Percentiles rank a stretch among this genome's conserved stretches.
phyloP scores from a whole-genome alignment of 2,113 vertebrate species.

The Dryoscopus gambensis region DNA sequence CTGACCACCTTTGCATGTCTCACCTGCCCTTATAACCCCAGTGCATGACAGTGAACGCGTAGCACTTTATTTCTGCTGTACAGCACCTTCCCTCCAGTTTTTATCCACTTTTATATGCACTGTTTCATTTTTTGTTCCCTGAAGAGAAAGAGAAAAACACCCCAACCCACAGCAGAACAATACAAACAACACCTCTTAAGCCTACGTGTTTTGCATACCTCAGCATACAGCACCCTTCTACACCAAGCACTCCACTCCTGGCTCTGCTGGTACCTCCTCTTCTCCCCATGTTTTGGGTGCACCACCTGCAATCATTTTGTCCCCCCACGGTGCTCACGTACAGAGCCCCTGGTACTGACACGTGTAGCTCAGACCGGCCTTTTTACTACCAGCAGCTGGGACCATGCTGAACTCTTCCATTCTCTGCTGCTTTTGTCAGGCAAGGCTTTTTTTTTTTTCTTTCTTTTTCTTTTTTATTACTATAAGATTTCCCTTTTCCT shows the following conservation, averaged over 20 bases:
- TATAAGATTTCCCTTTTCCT: background rate
- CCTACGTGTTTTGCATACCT: background rate
- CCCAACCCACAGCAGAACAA: background rate
- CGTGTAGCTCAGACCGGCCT: background rate
- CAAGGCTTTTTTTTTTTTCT: background rate
- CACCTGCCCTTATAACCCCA: background rate
- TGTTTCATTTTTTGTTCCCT: background rate
- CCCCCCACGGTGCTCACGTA: background rate
- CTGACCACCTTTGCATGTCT: background rate
- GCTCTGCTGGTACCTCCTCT: background rate
- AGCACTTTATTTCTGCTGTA: background rate
- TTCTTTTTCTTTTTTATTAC: background rate
- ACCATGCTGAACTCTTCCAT: background rate
- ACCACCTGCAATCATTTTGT: background rate
- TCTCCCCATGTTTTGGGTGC: background rate
- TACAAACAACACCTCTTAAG: background rate
- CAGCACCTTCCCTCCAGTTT: background rate
- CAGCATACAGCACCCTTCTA: background rate
- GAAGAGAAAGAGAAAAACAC: background rate
- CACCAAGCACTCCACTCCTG: background rate
- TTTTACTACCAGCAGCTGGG: constrained; percentile 37
- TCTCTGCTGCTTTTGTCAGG: constrained; percentile 33
- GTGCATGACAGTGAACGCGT: background rate
- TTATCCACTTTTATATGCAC: background rate
- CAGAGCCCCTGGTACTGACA: background rate